Base-by-base conservation (phyloP, 2,113 vertebrate genomes). In the Rhegmatorhina hoffmannsi region DNA sequence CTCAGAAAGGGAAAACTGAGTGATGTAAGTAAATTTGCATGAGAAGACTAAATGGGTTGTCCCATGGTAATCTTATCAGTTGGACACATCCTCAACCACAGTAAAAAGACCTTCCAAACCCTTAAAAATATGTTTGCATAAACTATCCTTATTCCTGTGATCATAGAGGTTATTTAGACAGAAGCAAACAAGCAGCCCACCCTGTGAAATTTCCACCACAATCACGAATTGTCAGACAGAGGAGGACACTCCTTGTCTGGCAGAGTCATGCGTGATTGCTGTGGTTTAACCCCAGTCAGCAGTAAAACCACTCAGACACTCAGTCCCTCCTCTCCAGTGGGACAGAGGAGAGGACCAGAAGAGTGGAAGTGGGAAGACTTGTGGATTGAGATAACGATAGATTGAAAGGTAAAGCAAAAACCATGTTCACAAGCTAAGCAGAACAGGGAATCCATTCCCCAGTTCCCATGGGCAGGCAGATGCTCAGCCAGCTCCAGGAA, bases 311-410 rank as follows among this genome's bases (percentile, higher is more conserved):
- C 36, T 8, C 7, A 40, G 53, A 7, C 2, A 1, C 52, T 79
- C 4, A 0, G 3, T 60, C 17, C 6, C 59, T 26, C 38, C 18
- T 3, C 9, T 13, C 4, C 7, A 12, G 9, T 38, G 28, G 10
- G 50, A n/a, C 28, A 3, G 2, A 11, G 11, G 16, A 68, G 31
- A 63, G 17, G 49, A 40, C 17, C 1, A 0, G 8, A 47, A 46
- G 9, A 5, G 7, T n/a, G 46, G 59, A 59, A 46, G 24, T n/a
- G 13, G 40, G 23, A 60, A 23, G 44, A 66, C 29, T 33, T 15
- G 21, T 33, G 40, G 21, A 11, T 25, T 47, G 64, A n/a, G 55
- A 26, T 34, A 55, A 49, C 2, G 34, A 33, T 18, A 63, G 16
- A 26, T 83, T 43, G 75, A 55, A 13, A 70, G 2, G 26, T 13